Evolutionary conservation across 2,113 vertebrate species (phyloP), one percentile per base, ranked within the genome.

Genomic region (Phalacrocorax aristotelis): DNA sequence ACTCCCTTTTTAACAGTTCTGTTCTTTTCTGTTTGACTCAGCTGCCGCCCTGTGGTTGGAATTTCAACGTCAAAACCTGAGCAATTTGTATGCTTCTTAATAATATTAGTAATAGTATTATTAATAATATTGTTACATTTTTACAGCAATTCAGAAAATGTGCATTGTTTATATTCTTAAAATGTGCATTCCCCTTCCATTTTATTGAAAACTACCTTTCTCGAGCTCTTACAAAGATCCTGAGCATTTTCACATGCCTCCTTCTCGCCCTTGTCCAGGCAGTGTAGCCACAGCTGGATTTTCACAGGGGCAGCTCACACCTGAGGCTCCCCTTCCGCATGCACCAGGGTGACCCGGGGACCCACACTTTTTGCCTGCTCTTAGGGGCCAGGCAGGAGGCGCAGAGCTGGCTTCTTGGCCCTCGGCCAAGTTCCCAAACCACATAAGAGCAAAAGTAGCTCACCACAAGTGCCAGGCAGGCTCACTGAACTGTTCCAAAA

Each of bases 261-360:
- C 10, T 26, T 69, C 25, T n/a, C 11, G 26, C 9, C n/a, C 32
- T 57, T 61, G 15, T 17, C 66, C 34, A 40, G 57, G 48, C 7
- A 1, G 26, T 5, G 15, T 34, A 88, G n/a, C 36, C 11, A 9
- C 7, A 69, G 25, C 1, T 8, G 11, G 32, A 87, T 71, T 84
- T 75, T 51, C 2, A 0, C 0, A 0, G 36, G 16, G 23, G 30
- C 15, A 44, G 17, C 19, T 61, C 23, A 54, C 65, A 78, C 21
- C 29, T 17, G 79, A 85, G 58, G 44, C 4, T 69, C 36, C 29
- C 34, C 15, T 82, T 79, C 42, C 6, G 25, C 57, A 36, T 0
- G 0, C 21, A 44, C 8, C 2, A 1, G 40, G 10, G 15, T 0
- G 3, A 79, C 10, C 13, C 1, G 0, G 42, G 38, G 22, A 58